A percentile compares a stretch with the other conserved stretches of the same genome.
These are phyloP conservation scores for Scalopus aquaticus DNA, from an alignment of 2,113 vertebrate species.

Conservation along the genomic window DNA sequence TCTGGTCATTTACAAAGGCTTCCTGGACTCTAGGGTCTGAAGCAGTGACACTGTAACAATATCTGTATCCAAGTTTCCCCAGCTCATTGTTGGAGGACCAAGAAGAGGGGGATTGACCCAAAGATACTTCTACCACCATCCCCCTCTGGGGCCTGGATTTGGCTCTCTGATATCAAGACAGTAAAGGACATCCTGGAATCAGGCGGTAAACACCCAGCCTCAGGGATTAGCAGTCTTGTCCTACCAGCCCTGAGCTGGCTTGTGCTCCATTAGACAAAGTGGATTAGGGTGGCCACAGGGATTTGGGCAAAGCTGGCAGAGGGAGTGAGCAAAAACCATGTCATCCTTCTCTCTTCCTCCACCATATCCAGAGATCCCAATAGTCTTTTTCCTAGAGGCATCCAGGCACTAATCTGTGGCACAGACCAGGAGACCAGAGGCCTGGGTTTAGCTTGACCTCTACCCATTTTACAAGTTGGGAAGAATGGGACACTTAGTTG, in stretches of 20 bases:
- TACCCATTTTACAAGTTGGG: neutral
- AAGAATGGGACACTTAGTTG: neutral
- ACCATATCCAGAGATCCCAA: neutral
- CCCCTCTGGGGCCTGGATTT: neutral
- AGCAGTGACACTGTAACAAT: neutral
- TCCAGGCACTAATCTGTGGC: neutral
- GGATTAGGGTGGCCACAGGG: slow-evolving; percentile 1
- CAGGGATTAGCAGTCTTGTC: slow-evolving; percentile 22
- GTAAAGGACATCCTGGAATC: neutral
- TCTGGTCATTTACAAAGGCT: neutral
- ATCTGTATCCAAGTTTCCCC: neutral
- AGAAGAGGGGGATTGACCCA: neutral
- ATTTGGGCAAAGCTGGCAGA: slow-evolving; percentile 21
- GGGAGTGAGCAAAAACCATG: neutral
- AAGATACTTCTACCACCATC: neutral
- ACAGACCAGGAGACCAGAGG: neutral
- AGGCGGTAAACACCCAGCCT: slow-evolving; percentile 17
- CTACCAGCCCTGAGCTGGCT: neutral
- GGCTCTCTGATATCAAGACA: neutral
- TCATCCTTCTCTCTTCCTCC: neutral
- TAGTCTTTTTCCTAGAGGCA: neutral
- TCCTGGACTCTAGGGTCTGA: neutral
- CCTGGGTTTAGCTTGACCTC: neutral
- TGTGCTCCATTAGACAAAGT: slow-evolving; percentile 33
- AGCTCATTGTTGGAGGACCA: neutral